These are phyloP conservation scores for Drosophila ercepeae DNA, from an alignment of 1,140 invertebrate genomes.

Conservation along the genomic window DNA sequence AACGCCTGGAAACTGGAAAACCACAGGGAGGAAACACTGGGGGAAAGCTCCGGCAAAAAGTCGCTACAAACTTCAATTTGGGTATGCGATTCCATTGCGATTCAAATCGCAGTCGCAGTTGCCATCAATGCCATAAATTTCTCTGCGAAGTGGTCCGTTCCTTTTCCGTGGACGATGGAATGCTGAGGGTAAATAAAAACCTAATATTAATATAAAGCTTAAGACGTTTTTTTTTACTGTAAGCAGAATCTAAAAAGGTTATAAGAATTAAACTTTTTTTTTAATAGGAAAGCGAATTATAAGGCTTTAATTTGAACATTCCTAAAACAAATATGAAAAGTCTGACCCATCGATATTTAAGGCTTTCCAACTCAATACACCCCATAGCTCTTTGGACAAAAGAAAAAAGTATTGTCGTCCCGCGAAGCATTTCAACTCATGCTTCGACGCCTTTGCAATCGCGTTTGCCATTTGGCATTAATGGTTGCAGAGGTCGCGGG, in stretches of 20 bases:
- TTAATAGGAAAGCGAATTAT: too few species aligned
- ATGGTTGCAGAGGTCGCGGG: slow-evolving; percentile 38
- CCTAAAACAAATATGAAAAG: not conserved
- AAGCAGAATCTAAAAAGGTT: too few species aligned
- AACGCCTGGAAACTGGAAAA: slow-evolving; percentile 27
- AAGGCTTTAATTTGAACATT: not conserved
- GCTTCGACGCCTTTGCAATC: slow-evolving; percentile 77
- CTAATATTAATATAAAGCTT: too few species aligned
- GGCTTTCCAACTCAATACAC: not conserved
- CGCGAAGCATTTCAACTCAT: slow-evolving; percentile 64
- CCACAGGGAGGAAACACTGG: slow-evolving; percentile 19
- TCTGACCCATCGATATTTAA: not conserved
- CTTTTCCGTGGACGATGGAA: slow-evolving; percentile 9
- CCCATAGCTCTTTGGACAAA: not conserved
- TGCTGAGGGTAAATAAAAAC: not conserved
- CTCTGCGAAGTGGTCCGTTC: slow-evolving; percentile 23
- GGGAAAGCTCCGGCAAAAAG: slow-evolving; percentile 6
- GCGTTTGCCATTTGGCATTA: slow-evolving; percentile 74
- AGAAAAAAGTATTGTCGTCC: slow-evolving; percentile 51
- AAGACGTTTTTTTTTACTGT: too few species aligned
- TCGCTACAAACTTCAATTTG: slow-evolving; percentile 73
- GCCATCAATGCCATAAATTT: slow-evolving; percentile 73
- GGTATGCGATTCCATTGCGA: slow-evolving; percentile 69
- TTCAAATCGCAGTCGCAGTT: slow-evolving; percentile 69
- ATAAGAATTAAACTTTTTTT: too few species aligned